Conservation (phyloP, 2,113 vertebrate genomes). For the Brachypteracias leptosomus region DNA sequence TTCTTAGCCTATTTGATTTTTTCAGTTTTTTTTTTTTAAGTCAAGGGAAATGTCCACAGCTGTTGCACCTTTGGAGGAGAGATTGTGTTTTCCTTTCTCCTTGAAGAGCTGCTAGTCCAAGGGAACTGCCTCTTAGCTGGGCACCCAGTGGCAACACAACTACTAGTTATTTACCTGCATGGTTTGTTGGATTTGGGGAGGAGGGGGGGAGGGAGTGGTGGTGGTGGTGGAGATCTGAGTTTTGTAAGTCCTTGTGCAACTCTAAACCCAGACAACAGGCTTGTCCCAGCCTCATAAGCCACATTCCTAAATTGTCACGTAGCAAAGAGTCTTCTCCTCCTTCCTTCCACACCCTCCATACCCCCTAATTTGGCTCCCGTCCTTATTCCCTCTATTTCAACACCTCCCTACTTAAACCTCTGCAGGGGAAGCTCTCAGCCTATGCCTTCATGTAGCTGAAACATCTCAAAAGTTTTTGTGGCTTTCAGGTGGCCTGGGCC, state of each 20-base stretch:
- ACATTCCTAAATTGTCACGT: neutral
- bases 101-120: neutral
- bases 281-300: neutral
- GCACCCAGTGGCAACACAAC: neutral
- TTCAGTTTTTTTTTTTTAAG: neutral
- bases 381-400: neutral
- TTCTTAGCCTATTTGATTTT: neutral
- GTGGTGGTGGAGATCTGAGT: neutral
- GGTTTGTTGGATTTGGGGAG: neutral
- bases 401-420: neutral
- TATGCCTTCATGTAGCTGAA: neutral
- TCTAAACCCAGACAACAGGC: neutral
- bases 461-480: neutral
- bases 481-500: neutral
- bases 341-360: neutral
- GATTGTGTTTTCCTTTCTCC: neutral
- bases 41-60: neutral
- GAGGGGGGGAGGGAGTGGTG: too few species aligned
- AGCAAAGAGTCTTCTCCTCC: neutral
- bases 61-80: neutral
- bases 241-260: neutral
- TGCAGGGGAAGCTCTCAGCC: neutral
- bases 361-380: neutral
- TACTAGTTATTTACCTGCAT: neutral
- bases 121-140: neutral